Evolutionary conservation across 2,113 vertebrate species (phyloP).

Genomic region (Anhinga rufa): DNA sequence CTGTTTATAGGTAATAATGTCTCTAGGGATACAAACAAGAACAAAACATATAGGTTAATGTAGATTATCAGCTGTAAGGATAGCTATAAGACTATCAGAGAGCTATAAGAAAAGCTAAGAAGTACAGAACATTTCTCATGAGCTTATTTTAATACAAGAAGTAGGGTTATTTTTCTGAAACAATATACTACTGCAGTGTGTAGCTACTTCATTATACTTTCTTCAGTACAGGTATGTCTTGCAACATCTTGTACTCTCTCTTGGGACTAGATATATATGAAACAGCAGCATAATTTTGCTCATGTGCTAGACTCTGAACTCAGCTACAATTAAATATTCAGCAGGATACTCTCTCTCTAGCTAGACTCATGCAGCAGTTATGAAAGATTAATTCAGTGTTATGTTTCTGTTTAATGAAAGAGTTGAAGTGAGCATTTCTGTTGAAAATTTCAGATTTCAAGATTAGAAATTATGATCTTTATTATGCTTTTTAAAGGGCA

Average conservation of each 20-base stretch:
- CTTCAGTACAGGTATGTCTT: neutral
- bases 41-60: neutral
- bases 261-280: neutral
- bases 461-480: neutral
- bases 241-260: neutral
- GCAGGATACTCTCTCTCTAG: neutral
- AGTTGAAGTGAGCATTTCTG: neutral
- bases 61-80: neutral
- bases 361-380: neutral
- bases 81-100: neutral
- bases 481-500: neutral
- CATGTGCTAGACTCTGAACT: neutral
- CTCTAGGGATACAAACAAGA: neutral
- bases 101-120: neutral
- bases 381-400: conserved; percentile 48
- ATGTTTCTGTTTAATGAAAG: conserved; percentile 3
- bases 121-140: neutral
- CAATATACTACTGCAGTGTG: neutral
- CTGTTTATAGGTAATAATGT: neutral
- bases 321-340: conserved; percentile 31
- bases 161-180: neutral
- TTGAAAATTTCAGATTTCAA: neutral
- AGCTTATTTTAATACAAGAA: neutral
- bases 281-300: neutral
- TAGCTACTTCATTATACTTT: neutral